These are phyloP conservation scores for Characodon lateralis DNA, from an alignment of 2,797 vertebrate genomes.

Conservation along the genomic window DNA sequence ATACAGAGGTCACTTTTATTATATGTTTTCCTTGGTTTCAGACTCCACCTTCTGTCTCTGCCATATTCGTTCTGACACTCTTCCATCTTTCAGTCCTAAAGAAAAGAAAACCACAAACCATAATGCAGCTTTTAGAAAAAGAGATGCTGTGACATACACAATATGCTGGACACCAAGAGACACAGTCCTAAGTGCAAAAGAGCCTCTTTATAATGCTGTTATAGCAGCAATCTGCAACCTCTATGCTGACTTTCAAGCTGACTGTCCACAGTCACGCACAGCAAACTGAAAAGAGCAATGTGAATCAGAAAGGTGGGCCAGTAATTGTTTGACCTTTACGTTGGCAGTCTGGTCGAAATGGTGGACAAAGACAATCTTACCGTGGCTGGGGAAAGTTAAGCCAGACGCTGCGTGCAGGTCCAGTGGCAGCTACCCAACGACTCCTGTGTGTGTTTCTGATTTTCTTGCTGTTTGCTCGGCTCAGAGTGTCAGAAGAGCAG, in stretches of 20 bases:
- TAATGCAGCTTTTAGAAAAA: constrained; percentile 23
- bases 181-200: constrained; percentile 31
- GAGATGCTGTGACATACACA: constrained; percentile 2
- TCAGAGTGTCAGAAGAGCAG: constrained; percentile 29
- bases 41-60: not conserved
- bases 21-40: not conserved
- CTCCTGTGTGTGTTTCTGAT: constrained; percentile 24
- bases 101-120: constrained; percentile 1
- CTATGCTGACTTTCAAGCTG: constrained; percentile 65
- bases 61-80: not conserved
- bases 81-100: constrained; percentile 3
- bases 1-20: no score
- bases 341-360: constrained; percentile 59
- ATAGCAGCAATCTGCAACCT: constrained; percentile 57
- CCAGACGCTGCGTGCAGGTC: constrained; percentile 30
- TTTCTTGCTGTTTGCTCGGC: constrained; percentile 18
- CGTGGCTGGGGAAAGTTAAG: constrained; percentile 60
- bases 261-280: constrained; percentile 22
- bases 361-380: constrained; percentile 66
- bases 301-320: constrained; percentile 62
- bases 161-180: constrained; percentile 28
- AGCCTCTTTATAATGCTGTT: constrained; percentile 59
- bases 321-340: constrained; percentile 75
- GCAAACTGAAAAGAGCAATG: constrained; percentile 60
- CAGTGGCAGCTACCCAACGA: constrained; percentile 32